Evolutionary conservation across 2,113 vertebrate species (phyloP), one percentile per base, ranked within the genome.

Genomic region (Leucoraja erinaceus): DNA sequence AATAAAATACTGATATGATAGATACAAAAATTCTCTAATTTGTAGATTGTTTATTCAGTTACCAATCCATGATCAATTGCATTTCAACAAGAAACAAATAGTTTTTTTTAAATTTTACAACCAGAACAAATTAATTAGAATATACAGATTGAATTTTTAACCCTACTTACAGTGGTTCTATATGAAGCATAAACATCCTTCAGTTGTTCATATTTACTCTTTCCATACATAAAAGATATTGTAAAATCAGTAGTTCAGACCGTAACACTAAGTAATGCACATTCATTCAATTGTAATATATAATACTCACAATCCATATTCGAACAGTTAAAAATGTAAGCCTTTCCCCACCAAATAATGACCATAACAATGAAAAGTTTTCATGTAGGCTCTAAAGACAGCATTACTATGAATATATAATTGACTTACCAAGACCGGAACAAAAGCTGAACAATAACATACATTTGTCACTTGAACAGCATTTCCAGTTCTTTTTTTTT

Each of bases 201-300:
- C 66, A 91, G 25, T 91, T 72, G 54, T 91, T 91, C 38, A 11
- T 91, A 91, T 72, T 74, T 72, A 66, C 38, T 31, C 38, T 91
- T 74, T 91, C 47, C 22, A 91, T 54, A 47, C 47, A 8, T 31
- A 72, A 72, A 54, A 74, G 20, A 28, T 4, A 91, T 74, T 88
- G 83, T 88, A 66, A 88, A 88, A 88, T 33, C 83, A 88, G 83
- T 88, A 88, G 11, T 88, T n/a, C 83, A 88, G 28, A 88, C 83
- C 14, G 7, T 88, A 88, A 88, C 83, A 66, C 33, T 74, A 91
- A 25, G 28, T 31, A 91, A 91, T 72, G 54, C 72, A 90, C 63
- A 91, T 72, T 91, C 68, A 38, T 91, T 91, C 90, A 28, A 68
- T 72, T 72, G 47, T 22, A 91, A 91, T 91, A 91, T 74, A 72